These are phyloP conservation scores for Suricata suricatta DNA, from an alignment of 2,113 vertebrate species.

Conservation along the genomic window DNA sequence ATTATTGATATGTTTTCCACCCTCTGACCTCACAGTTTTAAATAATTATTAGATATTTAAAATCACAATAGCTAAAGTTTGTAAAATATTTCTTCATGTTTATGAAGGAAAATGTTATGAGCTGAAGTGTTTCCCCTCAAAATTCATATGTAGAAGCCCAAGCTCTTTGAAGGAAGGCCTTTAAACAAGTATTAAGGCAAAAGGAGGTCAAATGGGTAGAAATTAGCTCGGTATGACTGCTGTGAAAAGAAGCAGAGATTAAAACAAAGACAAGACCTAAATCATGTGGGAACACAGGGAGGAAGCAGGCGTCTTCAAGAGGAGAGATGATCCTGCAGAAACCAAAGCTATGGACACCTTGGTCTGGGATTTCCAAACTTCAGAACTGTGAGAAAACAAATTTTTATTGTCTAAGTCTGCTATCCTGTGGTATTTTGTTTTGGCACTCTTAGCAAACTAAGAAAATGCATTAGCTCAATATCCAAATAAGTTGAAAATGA, in stretches of 20 bases:
- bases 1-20: not conserved
- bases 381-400: not conserved
- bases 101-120: not conserved
- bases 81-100: not conserved
- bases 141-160: not conserved
- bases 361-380: not conserved
- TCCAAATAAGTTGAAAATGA: not conserved
- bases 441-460: not conserved
- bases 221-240: not conserved
- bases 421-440: not conserved
- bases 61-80: not conserved
- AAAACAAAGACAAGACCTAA: not conserved
- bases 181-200: not conserved
- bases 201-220: not conserved
- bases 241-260: not conserved
- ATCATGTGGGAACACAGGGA: accelerated
- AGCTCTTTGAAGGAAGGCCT: not conserved
- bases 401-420: not conserved
- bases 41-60: not conserved
- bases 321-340: not conserved
- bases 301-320: not conserved
- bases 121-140: not conserved
- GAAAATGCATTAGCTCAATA: not conserved
- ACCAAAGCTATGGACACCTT: not conserved
- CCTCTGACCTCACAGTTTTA: not conserved